These are phyloP conservation scores for Gibbula magus DNA, from an alignment of 2,888 invertebrate species.

Conservation along the genomic window DNA sequence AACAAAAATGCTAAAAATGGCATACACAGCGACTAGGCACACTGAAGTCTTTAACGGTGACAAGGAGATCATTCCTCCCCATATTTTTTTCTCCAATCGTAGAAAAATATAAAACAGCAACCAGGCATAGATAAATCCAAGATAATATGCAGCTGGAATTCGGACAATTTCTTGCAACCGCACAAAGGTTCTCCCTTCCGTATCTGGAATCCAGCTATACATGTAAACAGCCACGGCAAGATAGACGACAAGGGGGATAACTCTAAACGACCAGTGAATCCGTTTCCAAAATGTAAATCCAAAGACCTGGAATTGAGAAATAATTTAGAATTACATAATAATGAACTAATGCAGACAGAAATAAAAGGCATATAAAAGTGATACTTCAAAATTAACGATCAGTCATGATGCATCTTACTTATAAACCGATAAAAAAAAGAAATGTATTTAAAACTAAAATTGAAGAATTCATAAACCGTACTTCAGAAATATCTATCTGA, in stretches of 20 bases:
- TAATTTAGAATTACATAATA: no score
- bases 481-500: no score
- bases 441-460: no score
- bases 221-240: conserved; percentile 32
- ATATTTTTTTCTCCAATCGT: conserved; percentile 2
- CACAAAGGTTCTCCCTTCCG: conserved; percentile 35
- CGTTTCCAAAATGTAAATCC: conserved; percentile 41
- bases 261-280: conserved; percentile 33
- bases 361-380: no score
- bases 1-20: neutral
- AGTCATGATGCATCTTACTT: no score
- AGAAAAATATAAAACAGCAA: conserved; percentile 8
- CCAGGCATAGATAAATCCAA: conserved; percentile 11
- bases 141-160: conserved; percentile 38
- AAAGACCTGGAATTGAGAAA: conserved; percentile 33
- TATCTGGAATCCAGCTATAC: conserved; percentile 46
- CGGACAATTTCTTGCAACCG: conserved; percentile 42
- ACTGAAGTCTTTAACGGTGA: neutral
- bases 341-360: no score
- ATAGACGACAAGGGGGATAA: conserved; percentile 36
- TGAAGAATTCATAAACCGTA: no score
- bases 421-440: no score
- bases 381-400: no score
- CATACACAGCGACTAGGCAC: neutral
- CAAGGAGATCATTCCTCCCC: neutral